Evolutionary conservation across 2,113 vertebrate species (phyloP).

Genomic region (Corythornis madagascariensis): DNA sequence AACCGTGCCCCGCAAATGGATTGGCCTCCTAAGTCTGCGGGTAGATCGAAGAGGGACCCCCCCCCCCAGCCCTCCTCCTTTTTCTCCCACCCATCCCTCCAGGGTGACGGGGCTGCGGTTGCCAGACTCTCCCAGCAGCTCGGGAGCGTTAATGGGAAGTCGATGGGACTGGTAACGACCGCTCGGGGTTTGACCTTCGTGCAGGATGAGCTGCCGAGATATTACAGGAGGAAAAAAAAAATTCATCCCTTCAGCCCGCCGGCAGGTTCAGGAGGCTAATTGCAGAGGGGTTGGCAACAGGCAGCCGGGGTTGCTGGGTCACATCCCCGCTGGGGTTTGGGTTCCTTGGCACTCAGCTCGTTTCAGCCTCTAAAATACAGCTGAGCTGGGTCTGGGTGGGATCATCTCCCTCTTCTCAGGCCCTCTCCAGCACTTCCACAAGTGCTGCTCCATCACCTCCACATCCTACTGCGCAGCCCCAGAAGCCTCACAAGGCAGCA

Average conservation of each 20-base stretch:
- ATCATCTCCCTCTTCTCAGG: not conserved
- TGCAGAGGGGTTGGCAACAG: not conserved
- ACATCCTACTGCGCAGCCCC: not conserved
- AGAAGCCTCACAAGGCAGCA: not conserved
- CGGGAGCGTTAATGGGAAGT: not conserved
- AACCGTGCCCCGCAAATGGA: slow-evolving; percentile 32
- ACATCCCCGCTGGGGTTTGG: not conserved
- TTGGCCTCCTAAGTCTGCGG: not conserved
- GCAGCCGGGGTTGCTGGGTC: not conserved
- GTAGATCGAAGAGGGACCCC: not conserved
- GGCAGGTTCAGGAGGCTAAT: not conserved
- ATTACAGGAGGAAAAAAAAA: not conserved
- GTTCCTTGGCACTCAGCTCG: not conserved
- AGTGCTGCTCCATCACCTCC: not conserved
- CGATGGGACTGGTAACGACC: not conserved
- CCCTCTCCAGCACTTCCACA: not conserved
- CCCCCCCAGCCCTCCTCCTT: too few species aligned
- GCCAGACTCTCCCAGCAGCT: not conserved
- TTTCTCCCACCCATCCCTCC: not conserved
- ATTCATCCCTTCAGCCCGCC: not conserved
- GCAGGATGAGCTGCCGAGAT: not conserved
- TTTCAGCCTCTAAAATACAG: not conserved
- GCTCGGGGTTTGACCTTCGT: not conserved
- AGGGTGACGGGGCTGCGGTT: not conserved
- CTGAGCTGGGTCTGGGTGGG: not conserved